Conservation (phyloP, 2,797 vertebrate species). For the Clarias fuscus region DNA sequence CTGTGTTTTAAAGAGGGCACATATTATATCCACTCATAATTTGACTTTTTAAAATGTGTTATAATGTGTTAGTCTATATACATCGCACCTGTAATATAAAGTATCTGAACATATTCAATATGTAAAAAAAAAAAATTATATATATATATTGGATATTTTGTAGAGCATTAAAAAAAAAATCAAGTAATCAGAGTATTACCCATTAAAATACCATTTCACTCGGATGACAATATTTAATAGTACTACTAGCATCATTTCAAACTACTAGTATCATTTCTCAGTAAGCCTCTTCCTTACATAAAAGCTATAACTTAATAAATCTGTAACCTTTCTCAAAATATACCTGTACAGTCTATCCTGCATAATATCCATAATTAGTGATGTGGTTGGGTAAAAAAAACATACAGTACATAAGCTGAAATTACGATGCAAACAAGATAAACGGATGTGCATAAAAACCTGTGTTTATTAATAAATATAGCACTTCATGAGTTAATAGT, state of each 20-base stretch:
- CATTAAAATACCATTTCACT: neutral
- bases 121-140: neutral
- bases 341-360: too few relatives aligned
- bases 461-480: neutral
- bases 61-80: neutral
- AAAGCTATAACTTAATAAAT: too few relatives aligned
- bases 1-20: neutral
- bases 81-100: too few relatives aligned
- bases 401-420: neutral
- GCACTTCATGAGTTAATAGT: neutral
- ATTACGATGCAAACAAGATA: neutral
- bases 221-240: neutral
- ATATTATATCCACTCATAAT: neutral
- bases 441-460: neutral
- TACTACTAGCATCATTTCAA: neutral
- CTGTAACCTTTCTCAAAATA: too few relatives aligned
- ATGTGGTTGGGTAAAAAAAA: too few relatives aligned
- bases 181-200: neutral
- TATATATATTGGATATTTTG: neutral
- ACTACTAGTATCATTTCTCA: neutral
- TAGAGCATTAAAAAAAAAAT: neutral
- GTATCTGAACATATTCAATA: too few relatives aligned
- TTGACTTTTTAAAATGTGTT: neutral
- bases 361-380: too few relatives aligned
- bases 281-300: too few relatives aligned